Evolutionary conservation across 1,140 invertebrate species (phyloP), one percentile per base, ranked within the genome.

Genomic region (Neotoxoptera formosana): DNA sequence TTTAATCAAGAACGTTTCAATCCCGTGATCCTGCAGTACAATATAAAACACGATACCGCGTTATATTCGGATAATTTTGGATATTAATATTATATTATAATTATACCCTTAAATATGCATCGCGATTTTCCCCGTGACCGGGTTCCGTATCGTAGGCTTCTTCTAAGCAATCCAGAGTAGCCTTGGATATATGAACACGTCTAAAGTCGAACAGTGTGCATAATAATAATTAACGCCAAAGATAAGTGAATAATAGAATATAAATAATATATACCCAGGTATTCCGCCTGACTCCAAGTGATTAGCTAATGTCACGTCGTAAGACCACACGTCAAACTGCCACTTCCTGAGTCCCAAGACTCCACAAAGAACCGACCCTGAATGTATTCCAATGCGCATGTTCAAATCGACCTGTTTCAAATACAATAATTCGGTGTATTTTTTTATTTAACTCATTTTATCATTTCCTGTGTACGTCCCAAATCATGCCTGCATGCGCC

Each of bases 291-390:
- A 98, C 96, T 99, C 99, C 96, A 99, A 97, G 95, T 98, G 98
- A 96, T 99, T 99, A n/a, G 99, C 99, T 93, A 99, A 95, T 17
- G 98, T 99, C 94, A 99, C 99, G 95, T 99, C 99, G 95, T 99
- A 98, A 21, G 98, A 99, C 98, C 98, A 99, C 9, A 99, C 98
- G 95, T 99, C 99, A 95, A 99, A 99, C 95, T 99, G 99, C 98
- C 99, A 99, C 95, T 99, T 98, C 94, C 97, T 96, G 48, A 99
- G 96, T 2, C 99, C 99, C 25, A 99, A 96, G 67, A 99, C 98
- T 11, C 99, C 98, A 95, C 98, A 99, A 86, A 99, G 96, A 53
- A 99, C 98, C 1, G 97, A 98, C 1, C 98, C 98, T 93, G 98
- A 99, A 95, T 99, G 98, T 93, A 99, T 98, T 67, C 98, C 99